Base-by-base conservation (phyloP, 2,888 invertebrate genomes). In the Caenorhabditis sp. region DNA sequence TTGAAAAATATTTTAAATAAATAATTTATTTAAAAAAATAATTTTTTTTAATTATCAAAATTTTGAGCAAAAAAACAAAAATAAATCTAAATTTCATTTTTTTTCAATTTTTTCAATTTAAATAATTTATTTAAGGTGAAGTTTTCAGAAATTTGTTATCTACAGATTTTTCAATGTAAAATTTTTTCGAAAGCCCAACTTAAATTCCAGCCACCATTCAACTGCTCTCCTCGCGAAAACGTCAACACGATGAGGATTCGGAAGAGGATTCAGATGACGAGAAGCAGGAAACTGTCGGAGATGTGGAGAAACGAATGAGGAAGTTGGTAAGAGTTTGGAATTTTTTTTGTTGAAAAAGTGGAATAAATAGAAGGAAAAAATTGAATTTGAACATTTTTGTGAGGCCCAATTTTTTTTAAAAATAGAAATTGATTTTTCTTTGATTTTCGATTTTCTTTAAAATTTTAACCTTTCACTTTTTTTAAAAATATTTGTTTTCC, bases 281-380 rank as follows among this genome's bases (percentile, higher is more conserved):
- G 15, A 22, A 24, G 4, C 74, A 71, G 15, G 62, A 68, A 58
- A 28, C 47, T 0, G 3, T 61, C 1, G 71, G 56, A 2, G 71
- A 72, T 4, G 67, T 72, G 4, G 76, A 76, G 55, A 76, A 70
- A 20, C 65, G 28, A 47, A 53, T 81, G 60, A 44, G 61, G 22
- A 81, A 70, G 47, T 50, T 81, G 76, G 68, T 80, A 24, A 6
- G 44, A 4, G 32, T n/a, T n/a, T n/a, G n/a, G n/a, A n/a, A n/a
- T n/a, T n/a, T n/a, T n/a, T n/a, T n/a, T n/a, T n/a, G n/a, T 13
- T 32, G 11, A 56, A 28, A 56, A 56, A 18, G 3, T 26, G n/a
- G 6, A 9, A 28, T 18, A 56, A 56, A 56, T 13, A 8, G 9
- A 56, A 56, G 9, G 5, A 56, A 28, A 56, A 28, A 55, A 22